Conservation (phyloP, 2,113 vertebrate species). For the Megaceryle maxima region DNA sequence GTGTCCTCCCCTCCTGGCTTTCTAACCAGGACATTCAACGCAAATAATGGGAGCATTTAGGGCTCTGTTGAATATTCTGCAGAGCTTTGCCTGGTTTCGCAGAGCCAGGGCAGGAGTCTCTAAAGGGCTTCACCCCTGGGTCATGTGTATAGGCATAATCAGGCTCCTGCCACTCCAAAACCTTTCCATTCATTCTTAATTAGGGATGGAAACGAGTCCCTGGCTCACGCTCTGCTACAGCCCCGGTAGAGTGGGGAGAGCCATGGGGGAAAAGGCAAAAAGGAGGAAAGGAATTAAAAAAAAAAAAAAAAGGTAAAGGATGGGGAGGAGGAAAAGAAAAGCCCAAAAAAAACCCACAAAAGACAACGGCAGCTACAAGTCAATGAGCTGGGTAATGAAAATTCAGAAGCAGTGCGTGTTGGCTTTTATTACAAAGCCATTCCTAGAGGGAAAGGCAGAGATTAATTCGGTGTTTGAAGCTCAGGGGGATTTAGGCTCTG, state of each 20-base stretch:
- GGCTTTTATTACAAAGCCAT: constrained; percentile 49
- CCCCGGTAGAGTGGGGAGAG: neutral
- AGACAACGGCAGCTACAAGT: neutral
- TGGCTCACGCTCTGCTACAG: neutral
- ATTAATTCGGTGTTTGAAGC: neutral
- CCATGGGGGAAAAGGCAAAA: neutral
- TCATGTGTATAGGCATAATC: neutral
- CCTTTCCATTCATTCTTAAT: neutral
- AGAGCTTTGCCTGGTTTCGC: neutral
- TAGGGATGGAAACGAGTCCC: neutral
- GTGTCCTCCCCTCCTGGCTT: neutral
- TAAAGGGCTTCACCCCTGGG: neutral
- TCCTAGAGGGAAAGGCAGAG: constrained; percentile 55
- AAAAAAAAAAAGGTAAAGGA: neutral
- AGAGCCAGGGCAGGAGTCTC: neutral
- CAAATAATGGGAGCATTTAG: neutral
- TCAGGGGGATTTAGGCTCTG: neutral
- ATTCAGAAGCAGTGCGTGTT: constrained; percentile 14
- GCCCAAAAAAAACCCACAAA: too few relatives aligned
- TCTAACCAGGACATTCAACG: neutral
- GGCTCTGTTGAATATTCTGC: neutral
- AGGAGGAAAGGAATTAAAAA: neutral
- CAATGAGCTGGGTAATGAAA: constrained; percentile 69
- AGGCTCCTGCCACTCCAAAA: neutral
- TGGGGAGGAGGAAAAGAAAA: neutral